Conservation (phyloP, 1,140 invertebrate genomes). For the Cryptotermes secundus region DNA sequence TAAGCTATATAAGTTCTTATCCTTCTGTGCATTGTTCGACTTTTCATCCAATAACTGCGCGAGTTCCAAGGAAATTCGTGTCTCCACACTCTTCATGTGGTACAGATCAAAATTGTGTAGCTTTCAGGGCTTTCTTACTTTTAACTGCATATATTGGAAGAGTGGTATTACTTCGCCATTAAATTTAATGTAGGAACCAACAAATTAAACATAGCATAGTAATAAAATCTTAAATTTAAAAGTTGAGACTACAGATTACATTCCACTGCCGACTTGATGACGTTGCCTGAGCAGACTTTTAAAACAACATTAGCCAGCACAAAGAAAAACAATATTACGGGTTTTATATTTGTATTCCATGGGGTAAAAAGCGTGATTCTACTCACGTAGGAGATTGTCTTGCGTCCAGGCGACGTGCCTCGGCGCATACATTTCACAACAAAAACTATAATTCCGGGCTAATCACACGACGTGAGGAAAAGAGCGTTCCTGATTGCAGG, state of each 20-base stretch:
- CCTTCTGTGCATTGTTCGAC: too few species aligned
- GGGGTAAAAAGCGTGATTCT: background rate
- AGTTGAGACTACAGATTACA: background rate
- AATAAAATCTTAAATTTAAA: background rate
- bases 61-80: too few species aligned
- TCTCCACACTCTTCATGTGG: too few species aligned
- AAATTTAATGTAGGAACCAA: too few species aligned
- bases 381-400: slow-evolving; percentile 14
- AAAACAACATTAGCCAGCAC: slow-evolving; percentile 8
- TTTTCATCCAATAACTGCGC: too few species aligned
- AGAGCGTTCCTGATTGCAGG: background rate
- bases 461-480: slow-evolving; percentile 15
- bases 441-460: slow-evolving; percentile 12
- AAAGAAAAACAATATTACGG: slow-evolving; percentile 11
- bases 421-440: slow-evolving; percentile 12
- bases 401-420: background rate
- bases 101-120: too few species aligned
- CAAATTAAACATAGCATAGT: too few species aligned
- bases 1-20: too few species aligned
- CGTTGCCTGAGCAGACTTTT: background rate
- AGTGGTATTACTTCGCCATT: too few species aligned
- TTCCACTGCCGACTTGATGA: background rate
- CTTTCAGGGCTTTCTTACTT: too few species aligned
- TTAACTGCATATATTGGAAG: too few species aligned
- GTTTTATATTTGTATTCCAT: slow-evolving; percentile 10